Evolutionary conservation across 2,797 vertebrate species (phyloP).

Genomic region (Thaleichthys pacificus): DNA sequence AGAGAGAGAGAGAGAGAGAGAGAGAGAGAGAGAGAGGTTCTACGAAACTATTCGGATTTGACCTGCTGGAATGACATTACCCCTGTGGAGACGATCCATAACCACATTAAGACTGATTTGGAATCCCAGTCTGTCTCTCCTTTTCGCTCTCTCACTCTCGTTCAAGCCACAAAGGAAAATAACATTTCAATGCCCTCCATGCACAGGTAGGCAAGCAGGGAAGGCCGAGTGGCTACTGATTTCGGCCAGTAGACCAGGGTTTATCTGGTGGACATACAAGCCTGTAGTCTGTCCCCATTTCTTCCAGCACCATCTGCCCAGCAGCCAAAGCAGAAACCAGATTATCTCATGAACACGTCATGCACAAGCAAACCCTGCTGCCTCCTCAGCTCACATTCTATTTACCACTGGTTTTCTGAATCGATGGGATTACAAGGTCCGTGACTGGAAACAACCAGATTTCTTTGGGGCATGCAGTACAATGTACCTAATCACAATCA

Average conservation of each 20-base stretch:
- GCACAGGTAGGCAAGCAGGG: too few species aligned
- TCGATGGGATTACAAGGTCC: background rate
- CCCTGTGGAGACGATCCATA: background rate
- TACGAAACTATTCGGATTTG: too few species aligned
- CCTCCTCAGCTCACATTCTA: constrained; percentile 26
- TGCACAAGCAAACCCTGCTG: constrained; percentile 54
- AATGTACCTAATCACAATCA: background rate
- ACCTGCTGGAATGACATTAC: background rate
- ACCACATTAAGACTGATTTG: too few species aligned
- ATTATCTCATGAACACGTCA: constrained; percentile 68
- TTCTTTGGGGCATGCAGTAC: background rate
- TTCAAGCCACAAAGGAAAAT: background rate
- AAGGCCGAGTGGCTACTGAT: constrained; percentile 6
- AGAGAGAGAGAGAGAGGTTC: too few species aligned
- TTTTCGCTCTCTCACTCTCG: constrained; percentile 12
- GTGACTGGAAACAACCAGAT: background rate
- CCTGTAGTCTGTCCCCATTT: constrained; percentile 57
- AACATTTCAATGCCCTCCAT: background rate
- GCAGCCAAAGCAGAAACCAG: constrained; percentile 66
- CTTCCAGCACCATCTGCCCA: constrained; percentile 68
- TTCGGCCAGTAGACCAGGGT: constrained; percentile 53
- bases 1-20: constrained; percentile 15
- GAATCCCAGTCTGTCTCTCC: background rate
- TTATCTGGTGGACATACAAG: constrained; percentile 68
- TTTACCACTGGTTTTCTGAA: background rate